Conservation (phyloP, 2,888 invertebrate species). For the Epistrophe grossulariae region DNA sequence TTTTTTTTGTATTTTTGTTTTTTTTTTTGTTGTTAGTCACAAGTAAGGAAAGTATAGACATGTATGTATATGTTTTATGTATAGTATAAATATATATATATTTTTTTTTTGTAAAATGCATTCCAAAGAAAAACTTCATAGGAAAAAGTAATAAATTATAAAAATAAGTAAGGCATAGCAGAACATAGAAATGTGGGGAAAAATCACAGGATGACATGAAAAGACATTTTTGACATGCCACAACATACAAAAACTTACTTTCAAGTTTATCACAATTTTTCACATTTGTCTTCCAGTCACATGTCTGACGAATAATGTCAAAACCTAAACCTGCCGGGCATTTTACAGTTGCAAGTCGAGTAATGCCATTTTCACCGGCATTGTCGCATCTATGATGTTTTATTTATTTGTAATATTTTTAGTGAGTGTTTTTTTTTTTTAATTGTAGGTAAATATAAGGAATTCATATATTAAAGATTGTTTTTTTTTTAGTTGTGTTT, state of each 20-base stretch:
- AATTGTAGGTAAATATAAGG: constrained; percentile 56
- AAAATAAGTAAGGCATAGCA: constrained; percentile 69
- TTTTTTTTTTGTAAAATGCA: constrained; percentile 59
- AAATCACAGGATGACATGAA: constrained; percentile 75
- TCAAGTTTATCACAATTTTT: constrained; percentile 97
- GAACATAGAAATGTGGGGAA: constrained; percentile 57
- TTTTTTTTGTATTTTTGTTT: constrained; percentile 27
- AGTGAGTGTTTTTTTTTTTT: constrained; percentile 38
- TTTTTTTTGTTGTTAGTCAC: constrained; percentile 71
- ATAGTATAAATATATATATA: constrained; percentile 33
- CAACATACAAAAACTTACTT: constrained; percentile 89
- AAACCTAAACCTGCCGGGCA: constrained; percentile 96
- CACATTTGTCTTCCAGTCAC: constrained; percentile 98
- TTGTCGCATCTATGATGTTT: constrained; percentile 91
- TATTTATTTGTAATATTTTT: constrained; percentile 47
- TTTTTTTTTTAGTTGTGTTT: constrained; percentile 43
- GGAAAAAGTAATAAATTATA: constrained; percentile 45
- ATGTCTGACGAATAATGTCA: constrained; percentile 97
- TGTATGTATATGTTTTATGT: constrained; percentile 33
- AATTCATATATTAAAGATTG: constrained; percentile 22
- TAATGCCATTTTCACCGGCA: constrained; percentile 93
- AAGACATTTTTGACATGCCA: constrained; percentile 59
- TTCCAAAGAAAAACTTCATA: constrained; percentile 68
- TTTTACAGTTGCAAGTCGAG: constrained; percentile 93
- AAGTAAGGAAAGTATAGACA: constrained; percentile 57